phyloP scores from a whole-genome alignment of 2,797 vertebrate species.

The Hoplostethus atlanticus region DNA sequence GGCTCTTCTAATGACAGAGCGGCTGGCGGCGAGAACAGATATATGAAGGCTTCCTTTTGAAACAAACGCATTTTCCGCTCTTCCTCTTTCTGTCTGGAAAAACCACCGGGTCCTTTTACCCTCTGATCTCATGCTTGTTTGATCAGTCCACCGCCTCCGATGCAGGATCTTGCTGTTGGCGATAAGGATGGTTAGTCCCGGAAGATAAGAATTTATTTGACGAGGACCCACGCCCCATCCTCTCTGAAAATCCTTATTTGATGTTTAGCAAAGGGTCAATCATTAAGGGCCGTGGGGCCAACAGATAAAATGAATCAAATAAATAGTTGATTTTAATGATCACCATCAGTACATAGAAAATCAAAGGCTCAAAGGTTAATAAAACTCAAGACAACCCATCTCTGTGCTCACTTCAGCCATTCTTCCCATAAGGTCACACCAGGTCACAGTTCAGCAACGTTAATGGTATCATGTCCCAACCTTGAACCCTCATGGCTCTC shows the following conservation, averaged over 20 bases:
- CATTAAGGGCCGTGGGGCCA: not conserved
- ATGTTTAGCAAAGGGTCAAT: not conserved
- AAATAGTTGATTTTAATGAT: too few species aligned
- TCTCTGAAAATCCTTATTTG: too few species aligned
- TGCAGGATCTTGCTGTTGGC: too few species aligned
- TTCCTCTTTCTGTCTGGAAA: not conserved
- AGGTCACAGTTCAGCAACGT: slow-evolving; percentile 18
- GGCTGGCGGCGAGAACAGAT: slow-evolving; percentile 26
- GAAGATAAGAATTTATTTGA: slow-evolving; percentile 4
- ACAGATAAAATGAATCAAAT: too few species aligned
- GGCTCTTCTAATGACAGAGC: slow-evolving; percentile 24
- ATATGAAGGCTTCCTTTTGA: slow-evolving; percentile 24
- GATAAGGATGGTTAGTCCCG: too few species aligned
- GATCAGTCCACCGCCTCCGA: not conserved
- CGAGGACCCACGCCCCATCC: too few species aligned
- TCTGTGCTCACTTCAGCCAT: not conserved
- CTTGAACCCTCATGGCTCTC: slow-evolving; percentile 42
- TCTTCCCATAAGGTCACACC: not conserved
- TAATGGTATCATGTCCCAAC: slow-evolving; percentile 14
- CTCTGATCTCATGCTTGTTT: slow-evolving; percentile 28
- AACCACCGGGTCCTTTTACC: not conserved
- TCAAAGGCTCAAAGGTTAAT: not conserved
- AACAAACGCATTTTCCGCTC: not conserved
- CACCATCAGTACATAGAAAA: not conserved
- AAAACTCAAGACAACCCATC: not conserved